Evolutionary conservation across 2,797 vertebrate genomes (phyloP).

Genomic region (Myoxocephalus aenaeus): DNA sequence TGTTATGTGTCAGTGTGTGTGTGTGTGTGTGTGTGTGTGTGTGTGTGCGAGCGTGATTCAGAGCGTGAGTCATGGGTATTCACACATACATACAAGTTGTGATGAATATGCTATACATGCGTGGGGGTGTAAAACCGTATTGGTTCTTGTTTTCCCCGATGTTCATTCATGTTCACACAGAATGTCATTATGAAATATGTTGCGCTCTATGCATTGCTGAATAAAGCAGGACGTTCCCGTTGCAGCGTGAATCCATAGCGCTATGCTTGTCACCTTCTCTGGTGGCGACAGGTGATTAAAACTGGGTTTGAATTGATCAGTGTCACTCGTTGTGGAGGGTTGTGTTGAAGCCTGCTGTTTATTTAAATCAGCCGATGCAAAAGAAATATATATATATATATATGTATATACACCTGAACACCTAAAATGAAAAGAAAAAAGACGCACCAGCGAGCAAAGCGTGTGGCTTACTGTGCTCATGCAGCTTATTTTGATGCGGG

Average conservation of each 20-base stretch:
- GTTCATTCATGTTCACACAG: slow-evolving; percentile 14
- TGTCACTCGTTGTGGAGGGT: slow-evolving; percentile 8
- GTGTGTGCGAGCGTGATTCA: background rate
- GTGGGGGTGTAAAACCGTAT: background rate
- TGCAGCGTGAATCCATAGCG: slow-evolving; percentile 21
- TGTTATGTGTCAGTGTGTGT: background rate
- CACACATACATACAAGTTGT: slow-evolving; percentile 19
- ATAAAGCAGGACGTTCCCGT: slow-evolving; percentile 6
- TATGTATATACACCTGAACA: background rate
- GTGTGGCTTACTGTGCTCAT: slow-evolving; percentile 14
- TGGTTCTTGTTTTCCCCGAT: background rate
- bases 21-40: slow-evolving; percentile 7
- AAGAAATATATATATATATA: no score
- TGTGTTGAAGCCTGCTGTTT: slow-evolving; percentile 11
- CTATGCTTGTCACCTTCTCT: slow-evolving; percentile 26
- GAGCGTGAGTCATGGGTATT: slow-evolving; percentile 5
- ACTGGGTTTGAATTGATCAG: slow-evolving; percentile 33
- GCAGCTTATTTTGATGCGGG: slow-evolving; percentile 48
- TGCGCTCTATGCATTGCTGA: background rate
- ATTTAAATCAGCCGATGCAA: slow-evolving; percentile 2
- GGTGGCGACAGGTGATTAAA: slow-evolving; percentile 39
- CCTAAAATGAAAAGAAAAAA: background rate
- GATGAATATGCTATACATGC: slow-evolving; percentile 3
- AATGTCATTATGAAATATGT: background rate
- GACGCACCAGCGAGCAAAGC: slow-evolving; percentile 6